Base-by-base conservation (phyloP, 2,888 invertebrate genomes). In the Penaeus monodon region DNA sequence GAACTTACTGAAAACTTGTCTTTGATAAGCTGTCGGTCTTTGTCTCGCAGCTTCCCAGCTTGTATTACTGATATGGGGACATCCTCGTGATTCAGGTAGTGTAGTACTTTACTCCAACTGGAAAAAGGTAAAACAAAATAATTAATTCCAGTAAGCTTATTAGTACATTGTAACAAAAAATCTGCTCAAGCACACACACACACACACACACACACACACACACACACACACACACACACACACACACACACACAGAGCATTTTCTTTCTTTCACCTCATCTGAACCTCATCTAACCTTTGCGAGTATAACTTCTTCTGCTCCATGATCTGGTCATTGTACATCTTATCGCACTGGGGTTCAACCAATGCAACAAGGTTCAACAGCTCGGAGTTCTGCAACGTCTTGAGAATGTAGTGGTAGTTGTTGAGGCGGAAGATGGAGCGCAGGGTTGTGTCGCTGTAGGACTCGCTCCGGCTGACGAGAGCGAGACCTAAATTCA, bases 391-490 rank as follows among this genome's bases (percentile, higher is more conserved):
- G 91, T 97, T 95, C 91, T 97, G 96, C 44, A 99, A 93, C 20
- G 98, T 96, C 93, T 97, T 98, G n/a, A 98, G 93, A 89, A 99
- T 95, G 92, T 99, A 98, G 92, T 98, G 96, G 90, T 97, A 97
- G 92, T 99, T 99, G 93, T 99, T 99, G 74, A 99, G 93, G 88
- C 98, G 95, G 92, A 99, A 99, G 84, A 98, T 95, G 14, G 97
- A 96, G 91, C 96, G 96, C 27, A 98, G 74, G 8, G 89, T 89
- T 74, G 94, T 93, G 92, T 98, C 98, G 68, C 95, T 95, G 92
- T 99, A 99, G 88, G 96, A 95, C 91, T 98, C 98, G 92, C 97
- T 97, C 93, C 98, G 97, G 92, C 95, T 97, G 89, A 97, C 95
- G 64, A 99, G 94, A 17, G 97, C 97, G 91, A 97, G 94, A 92